Base-by-base conservation (phyloP, 1,140 invertebrate genomes). In the Metopolophium dirhodum region DNA sequence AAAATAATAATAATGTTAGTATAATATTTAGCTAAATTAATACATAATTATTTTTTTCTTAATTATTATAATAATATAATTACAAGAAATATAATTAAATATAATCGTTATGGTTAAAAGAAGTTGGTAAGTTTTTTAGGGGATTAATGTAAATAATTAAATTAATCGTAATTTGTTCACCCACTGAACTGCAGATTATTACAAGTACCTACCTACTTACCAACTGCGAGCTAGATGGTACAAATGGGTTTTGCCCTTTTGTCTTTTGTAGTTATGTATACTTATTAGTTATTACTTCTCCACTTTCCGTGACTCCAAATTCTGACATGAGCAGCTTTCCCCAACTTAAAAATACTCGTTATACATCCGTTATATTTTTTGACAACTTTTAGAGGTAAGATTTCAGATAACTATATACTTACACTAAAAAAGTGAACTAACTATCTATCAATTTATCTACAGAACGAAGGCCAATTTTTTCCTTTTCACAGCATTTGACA, bases 401-500 rank as follows among this genome's bases (percentile, higher is more conserved):
- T 77, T 35, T 77, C 6, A 77, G 61, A n/a, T n/a, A 68, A 77
- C 61, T n/a, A 77, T 77, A 77, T n/a, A 68, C 54, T 8, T 41
- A 47, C 9, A 77, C 30, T 77, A 35, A 77, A 77, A 61, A n/a
- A 77, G n/a, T 18, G 30, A 77, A 77, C 11, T 14, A n/a, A 77
- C 61, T 77, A n/a, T 77, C n/a, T 77, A 77, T 77, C 61, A 77
- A 77, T 77, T n/a, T 77, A 77, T n/a, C 30, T 20, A n/a, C n/a
- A 20, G 30, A 77, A 77, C n/a, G 61, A 77, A 77, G 4, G 61
- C 61, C n/a, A 77, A n/a, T 77, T 77, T 77, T 77, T 77, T 18
- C n/a, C 30, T n/a, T 77, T 77, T 77, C n/a, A 77, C 61, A 77
- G n/a, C 61, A n/a, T 77, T 77, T 77, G 61, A 77, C 61, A 77